phyloP scores from a whole-genome alignment of 2,888 invertebrate genomes.

The Brenthis daphne region DNA sequence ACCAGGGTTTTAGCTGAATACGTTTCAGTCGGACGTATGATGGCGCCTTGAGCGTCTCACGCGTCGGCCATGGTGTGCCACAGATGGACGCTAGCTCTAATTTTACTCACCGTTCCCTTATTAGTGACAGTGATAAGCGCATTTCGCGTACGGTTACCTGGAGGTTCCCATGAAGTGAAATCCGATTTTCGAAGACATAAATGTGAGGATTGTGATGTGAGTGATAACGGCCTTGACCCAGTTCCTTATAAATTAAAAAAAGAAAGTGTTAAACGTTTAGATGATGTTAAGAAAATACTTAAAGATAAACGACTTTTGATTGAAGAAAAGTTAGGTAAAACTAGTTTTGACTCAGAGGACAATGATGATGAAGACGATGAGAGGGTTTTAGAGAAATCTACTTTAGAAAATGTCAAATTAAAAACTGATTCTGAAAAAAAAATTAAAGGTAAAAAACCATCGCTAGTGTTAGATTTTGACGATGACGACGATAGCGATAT shows the following conservation, averaged over 20 bases:
- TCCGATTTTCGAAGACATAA: constrained; percentile 57
- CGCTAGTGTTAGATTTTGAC: constrained; percentile 38
- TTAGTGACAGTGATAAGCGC: constrained; percentile 79
- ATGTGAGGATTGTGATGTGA: constrained; percentile 74
- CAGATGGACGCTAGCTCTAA: constrained; percentile 74
- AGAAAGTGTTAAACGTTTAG: constrained; percentile 64
- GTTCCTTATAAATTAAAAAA: constrained; percentile 65
- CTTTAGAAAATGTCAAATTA: constrained; percentile 17
- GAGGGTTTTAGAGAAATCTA: constrained; percentile 26
- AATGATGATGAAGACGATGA: constrained; percentile 53
- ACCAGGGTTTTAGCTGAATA: constrained; percentile 55
- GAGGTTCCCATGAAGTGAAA: constrained; percentile 55
- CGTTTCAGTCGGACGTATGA: constrained; percentile 68
- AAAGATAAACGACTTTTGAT: constrained; percentile 57
- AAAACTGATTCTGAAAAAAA: constrained; percentile 31
- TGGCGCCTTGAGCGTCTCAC: constrained; percentile 73
- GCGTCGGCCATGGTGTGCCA: constrained; percentile 75
- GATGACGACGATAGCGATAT: constrained; percentile 36
- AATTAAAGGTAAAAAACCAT: constrained; percentile 34
- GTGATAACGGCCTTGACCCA: constrained; percentile 56
- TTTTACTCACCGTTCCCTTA: constrained; percentile 73
- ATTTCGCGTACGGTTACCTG: constrained; percentile 77
- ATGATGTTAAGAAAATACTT: constrained; percentile 59
- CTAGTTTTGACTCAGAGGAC: constrained; percentile 47
- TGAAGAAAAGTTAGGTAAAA: constrained; percentile 51